Evolutionary conservation across 2,888 invertebrate genomes (phyloP), one percentile per base, ranked within the genome.

Genomic region (Phlogophora meticulosa): DNA sequence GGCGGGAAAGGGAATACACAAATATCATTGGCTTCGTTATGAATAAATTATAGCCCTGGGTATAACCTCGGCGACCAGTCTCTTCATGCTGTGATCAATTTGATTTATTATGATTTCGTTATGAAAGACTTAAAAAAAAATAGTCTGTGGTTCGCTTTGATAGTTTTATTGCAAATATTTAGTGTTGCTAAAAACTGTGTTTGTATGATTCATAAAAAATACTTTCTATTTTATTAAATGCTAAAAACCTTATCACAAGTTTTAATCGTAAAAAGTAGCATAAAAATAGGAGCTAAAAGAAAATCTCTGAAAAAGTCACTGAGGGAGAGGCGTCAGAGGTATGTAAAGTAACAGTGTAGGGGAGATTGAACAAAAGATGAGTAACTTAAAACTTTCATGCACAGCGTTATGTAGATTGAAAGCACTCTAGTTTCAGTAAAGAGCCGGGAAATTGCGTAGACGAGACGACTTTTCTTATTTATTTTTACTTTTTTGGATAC

Each of bases 1-100:
- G 93, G 92, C 90, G 91, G 90, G 85, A 92, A 91, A 90, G 91
- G 90, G 85, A 92, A 91, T 85, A 84, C 88, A 89, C 86, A 86
- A 91, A 91, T 90, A 91, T 89, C 87, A 87, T 86, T 86, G 87
- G 87, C 85, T 87, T 83, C 84, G 83, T 88, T 88, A 87, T 86
- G 85, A 88, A 90, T 88, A 91, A 89, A 90, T 66, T 88, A 90
- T 88, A 66, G 85, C 78, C 59, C 38, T 60, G 71, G 68, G 78
- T 77, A 85, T 87, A 85, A 86, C 82, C 79, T 80, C 72, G 75
- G 55, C 70, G 77, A 80, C 78, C 80, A 78, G 78, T 82, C 76
- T 86, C 86, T 87, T 82, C 84, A 83, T 82, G 79, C 81, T 78
- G 74, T 71, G 82, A 87, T 85, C 75, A 70, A 72, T 79, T 64